phyloP scores from a whole-genome alignment of 2,113 vertebrate species.

The Callorhinus ursinus region DNA sequence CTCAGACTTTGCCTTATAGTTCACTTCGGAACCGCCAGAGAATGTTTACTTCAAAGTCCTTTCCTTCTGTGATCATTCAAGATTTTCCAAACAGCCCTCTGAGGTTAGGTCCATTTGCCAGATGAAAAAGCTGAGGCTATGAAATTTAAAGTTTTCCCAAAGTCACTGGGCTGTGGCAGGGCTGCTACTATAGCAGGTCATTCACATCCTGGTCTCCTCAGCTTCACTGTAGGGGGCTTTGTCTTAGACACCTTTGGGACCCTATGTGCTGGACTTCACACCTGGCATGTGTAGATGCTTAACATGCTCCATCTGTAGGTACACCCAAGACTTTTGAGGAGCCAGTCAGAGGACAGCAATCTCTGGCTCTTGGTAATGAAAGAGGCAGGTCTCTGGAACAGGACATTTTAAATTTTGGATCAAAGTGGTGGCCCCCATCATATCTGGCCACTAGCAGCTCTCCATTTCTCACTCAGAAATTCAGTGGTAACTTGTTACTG shows the following conservation, averaged over 20 bases:
- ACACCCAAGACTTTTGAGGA: neutral
- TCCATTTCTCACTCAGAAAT: constrained; percentile 1
- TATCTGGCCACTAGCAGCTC: neutral
- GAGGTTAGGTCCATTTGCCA: neutral
- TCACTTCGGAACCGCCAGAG: neutral
- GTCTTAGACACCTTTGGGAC: neutral
- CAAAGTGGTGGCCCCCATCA: neutral
- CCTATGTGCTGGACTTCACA: neutral
- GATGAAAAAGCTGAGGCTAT: neutral
- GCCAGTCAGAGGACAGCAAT: neutral
- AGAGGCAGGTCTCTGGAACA: neutral
- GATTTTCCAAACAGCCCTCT: constrained; percentile 26
- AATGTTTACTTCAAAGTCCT: neutral
- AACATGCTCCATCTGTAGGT: neutral
- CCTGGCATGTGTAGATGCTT: neutral
- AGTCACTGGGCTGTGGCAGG: neutral
- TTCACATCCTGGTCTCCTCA: neutral
- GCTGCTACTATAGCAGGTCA: neutral
- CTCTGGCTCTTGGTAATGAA: neutral
- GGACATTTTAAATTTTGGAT: neutral
- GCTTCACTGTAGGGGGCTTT: neutral
- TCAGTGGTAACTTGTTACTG: neutral
- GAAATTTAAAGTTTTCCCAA: neutral
- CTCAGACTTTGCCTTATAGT: neutral
- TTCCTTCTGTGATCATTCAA: neutral